Percentiles rank a stretch among this genome's conserved stretches.
These are phyloP conservation scores for Phrynocephalus guinanensis DNA, from an alignment of 2,797 vertebrate species.

Conservation along the genomic window DNA sequence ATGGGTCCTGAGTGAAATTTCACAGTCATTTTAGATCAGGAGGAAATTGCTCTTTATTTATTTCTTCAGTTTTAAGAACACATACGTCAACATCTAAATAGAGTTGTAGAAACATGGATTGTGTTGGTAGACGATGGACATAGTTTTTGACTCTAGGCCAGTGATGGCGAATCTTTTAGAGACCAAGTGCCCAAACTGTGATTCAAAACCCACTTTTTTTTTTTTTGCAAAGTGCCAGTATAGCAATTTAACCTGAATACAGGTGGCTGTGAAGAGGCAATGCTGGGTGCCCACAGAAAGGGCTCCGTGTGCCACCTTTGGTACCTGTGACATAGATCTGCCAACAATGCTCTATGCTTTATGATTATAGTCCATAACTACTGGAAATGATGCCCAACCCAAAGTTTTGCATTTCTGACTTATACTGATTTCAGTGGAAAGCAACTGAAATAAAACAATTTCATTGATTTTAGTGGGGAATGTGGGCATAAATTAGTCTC, in stretches of 20 bases:
- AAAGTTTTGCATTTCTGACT: not conserved
- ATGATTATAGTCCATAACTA: no score
- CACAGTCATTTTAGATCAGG: slow-evolving; percentile 3
- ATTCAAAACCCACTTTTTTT: no score
- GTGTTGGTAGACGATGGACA: not conserved
- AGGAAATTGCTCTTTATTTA: not conserved
- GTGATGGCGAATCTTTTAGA: no score
- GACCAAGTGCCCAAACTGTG: no score
- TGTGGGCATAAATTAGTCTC: not conserved
- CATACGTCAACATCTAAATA: slow-evolving; percentile 61
- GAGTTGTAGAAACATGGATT: slow-evolving; percentile 46
- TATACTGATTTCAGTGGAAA: not conserved
- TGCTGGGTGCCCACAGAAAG: no score
- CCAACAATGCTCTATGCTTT: no score
- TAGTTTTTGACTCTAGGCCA: no score
- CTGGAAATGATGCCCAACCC: not conserved
- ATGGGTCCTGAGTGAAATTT: slow-evolving; percentile 40
- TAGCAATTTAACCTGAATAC: no score
- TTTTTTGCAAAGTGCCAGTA: no score
- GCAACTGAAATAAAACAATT: not conserved
- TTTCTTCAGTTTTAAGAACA: not conserved
- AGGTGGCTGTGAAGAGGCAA: no score
- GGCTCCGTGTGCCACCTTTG: no score
- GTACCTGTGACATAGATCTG: no score
- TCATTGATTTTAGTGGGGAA: not conserved